Evolutionary conservation across 2,797 vertebrate species (phyloP).

Genomic region (Bucorvus abyssinicus): DNA sequence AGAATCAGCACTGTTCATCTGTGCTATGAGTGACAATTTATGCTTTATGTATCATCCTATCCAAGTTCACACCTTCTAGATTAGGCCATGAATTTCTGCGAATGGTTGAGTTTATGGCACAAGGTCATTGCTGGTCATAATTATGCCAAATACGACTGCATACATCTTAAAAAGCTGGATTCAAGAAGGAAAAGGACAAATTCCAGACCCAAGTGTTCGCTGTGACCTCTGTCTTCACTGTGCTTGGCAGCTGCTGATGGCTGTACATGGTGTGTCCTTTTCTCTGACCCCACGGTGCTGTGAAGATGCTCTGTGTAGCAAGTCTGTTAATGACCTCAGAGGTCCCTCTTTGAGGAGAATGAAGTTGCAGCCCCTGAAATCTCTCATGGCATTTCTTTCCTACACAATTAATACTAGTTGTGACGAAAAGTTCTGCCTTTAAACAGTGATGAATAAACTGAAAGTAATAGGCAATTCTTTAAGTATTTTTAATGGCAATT

Average conservation of each 20-base stretch:
- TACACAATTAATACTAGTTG: background rate
- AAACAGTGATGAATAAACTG: background rate
- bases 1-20: background rate
- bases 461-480: background rate
- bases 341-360: background rate
- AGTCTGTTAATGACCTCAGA: background rate
- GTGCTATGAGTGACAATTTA: background rate
- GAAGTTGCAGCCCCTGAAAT: background rate
- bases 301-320: rapidly evolving
- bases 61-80: background rate
- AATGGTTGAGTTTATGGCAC: background rate
- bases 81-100: background rate
- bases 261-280: rapidly evolving
- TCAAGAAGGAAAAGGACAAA: background rate
- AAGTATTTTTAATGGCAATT: background rate
- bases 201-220: background rate
- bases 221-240: background rate
- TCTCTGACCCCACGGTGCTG: background rate
- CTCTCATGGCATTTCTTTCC: background rate
- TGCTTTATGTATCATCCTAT: background rate
- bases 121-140: background rate
- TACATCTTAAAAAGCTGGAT: background rate
- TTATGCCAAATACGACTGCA: background rate
- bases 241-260: background rate
- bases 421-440: background rate